A percentile compares a stretch with the other conserved stretches of the same genome.
Evolutionary conservation across 1,140 invertebrate species (phyloP).

Genomic region (Drosophila willistoni): DNA sequence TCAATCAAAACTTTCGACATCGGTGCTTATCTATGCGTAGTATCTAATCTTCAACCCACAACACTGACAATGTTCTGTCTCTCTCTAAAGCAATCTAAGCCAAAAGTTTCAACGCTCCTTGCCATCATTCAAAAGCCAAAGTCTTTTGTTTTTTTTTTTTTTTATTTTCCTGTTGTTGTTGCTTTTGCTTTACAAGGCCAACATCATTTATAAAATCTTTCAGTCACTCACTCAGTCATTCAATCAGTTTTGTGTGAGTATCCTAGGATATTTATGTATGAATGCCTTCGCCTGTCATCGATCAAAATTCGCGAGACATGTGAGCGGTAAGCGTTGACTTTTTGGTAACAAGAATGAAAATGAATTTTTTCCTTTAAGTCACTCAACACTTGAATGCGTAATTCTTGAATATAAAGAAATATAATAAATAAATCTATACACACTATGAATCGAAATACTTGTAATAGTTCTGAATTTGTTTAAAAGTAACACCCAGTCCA

Average conservation of each 20-base stretch:
- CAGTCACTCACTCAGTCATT: slow-evolving; percentile 25
- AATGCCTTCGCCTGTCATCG: slow-evolving; percentile 44
- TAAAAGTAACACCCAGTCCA: too few species aligned
- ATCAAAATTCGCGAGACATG: slow-evolving; percentile 48
- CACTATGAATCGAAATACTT: too few species aligned
- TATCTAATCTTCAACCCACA: slow-evolving; percentile 38
- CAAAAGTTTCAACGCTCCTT: slow-evolving; percentile 47
- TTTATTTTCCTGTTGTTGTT: not conserved
- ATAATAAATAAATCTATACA: too few species aligned
- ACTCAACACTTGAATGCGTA: not conserved
- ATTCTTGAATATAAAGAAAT: too few species aligned
- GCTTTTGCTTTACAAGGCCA: slow-evolving; percentile 1
- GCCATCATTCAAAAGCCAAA: slow-evolving; percentile 32
- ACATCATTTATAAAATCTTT: slow-evolving; percentile 68
- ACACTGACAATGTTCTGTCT: not conserved
- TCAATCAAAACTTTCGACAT: slow-evolving; percentile 74
- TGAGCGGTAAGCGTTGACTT: not conserved
- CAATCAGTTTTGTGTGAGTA: slow-evolving; percentile 20
- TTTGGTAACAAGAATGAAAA: not conserved
- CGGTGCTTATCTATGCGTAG: slow-evolving; percentile 71
- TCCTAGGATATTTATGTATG: slow-evolving; percentile 34
- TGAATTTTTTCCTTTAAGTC: not conserved
- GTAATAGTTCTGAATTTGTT: too few species aligned
- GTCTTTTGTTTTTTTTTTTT: slow-evolving; percentile 46
- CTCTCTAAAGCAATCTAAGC: slow-evolving; percentile 41